Evolutionary conservation across 2,797 vertebrate species (phyloP).

Genomic region (Fistularia commersonii): DNA sequence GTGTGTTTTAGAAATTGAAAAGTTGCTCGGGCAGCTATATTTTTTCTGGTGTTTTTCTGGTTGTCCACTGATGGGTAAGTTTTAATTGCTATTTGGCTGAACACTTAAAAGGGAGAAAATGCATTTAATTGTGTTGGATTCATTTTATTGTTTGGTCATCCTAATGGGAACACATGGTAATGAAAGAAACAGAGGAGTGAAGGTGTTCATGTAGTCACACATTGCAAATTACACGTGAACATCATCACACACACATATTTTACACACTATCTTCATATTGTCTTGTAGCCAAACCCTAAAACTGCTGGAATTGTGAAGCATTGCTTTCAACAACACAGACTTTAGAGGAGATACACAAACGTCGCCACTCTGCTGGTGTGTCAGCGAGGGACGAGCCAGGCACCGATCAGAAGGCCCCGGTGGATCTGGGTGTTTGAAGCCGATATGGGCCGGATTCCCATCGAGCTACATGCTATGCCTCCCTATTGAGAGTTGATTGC

Average conservation of each 20-base stretch:
- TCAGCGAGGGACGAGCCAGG: conserved; percentile 44
- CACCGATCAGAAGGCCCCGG: conserved; percentile 29
- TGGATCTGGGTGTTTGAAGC: conserved; percentile 52
- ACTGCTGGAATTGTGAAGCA: conserved; percentile 46
- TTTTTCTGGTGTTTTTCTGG: no score
- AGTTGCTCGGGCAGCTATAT: no score
- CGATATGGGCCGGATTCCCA: conserved; percentile 46
- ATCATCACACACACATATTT: conserved; percentile 30
- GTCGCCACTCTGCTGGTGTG: conserved; percentile 39
- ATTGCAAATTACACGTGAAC: conserved; percentile 18
- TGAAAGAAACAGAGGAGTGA: no score
- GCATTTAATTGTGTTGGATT: no score
- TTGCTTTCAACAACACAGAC: conserved; percentile 36
- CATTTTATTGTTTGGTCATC: no score
- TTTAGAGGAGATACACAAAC: conserved; percentile 35
- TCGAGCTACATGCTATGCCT: conserved; percentile 44
- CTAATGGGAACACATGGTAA: no score
- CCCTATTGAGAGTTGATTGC: conserved; percentile 64
- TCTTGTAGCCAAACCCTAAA: conserved; percentile 41
- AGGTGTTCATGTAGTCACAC: conserved; percentile 11
- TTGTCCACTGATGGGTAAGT: no score
- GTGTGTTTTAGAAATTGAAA: no score
- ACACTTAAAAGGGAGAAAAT: no score
- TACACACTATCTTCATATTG: conserved; percentile 30
- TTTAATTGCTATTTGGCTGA: no score